Evolutionary conservation across 2,113 vertebrate genomes (phyloP), one percentile per base, ranked within the genome.

Genomic region (Fukomys damarensis): DNA sequence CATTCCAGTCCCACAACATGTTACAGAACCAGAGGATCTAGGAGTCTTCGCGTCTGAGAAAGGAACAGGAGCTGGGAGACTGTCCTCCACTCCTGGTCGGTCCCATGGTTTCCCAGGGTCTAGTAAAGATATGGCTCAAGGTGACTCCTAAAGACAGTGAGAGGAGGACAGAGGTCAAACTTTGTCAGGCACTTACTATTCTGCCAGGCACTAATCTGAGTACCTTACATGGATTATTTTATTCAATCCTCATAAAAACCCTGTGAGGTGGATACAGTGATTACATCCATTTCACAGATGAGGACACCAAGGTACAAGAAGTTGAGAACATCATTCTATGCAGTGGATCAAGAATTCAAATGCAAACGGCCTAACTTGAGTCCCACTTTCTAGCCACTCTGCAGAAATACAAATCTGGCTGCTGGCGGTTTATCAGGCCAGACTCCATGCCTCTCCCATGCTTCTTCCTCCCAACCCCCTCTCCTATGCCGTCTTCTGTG

Each of bases 341-440:
- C 38, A 82, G 17, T 76, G 14, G 24, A 41, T 89, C 61, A 88
- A 90, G 81, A 93, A 66, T 70, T 91, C 49, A 95, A 41, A 77
- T 11, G 3, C 61, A 80, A 86, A 43, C 1, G 81, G 14, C 28
- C 16, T 30, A 63, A 92, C 20, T 89, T 17, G 46, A 89, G 35
- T 54, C 54, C 56, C 35, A 54, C 65, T 49, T 70, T 89, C 46
- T 46, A 77, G 91, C 22, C 17, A 28, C 30, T 19, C 58, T 61
- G 24, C 11, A 94, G 59, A 93, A 59, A 80, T 16, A 84, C 22
- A 41, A 87, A 66, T 49, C 66, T 11, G 32, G 41, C n/a, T 56
- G 30, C 32, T 9, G 54, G 26, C 6, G 49, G 14, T 85, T 82
- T 54, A 30, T 86, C 26, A 30, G 24, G 24, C 24, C 26, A 76